These are phyloP conservation scores for Drosophila robusta DNA, from an alignment of 2,888 invertebrate species.

Conservation along the genomic window DNA sequence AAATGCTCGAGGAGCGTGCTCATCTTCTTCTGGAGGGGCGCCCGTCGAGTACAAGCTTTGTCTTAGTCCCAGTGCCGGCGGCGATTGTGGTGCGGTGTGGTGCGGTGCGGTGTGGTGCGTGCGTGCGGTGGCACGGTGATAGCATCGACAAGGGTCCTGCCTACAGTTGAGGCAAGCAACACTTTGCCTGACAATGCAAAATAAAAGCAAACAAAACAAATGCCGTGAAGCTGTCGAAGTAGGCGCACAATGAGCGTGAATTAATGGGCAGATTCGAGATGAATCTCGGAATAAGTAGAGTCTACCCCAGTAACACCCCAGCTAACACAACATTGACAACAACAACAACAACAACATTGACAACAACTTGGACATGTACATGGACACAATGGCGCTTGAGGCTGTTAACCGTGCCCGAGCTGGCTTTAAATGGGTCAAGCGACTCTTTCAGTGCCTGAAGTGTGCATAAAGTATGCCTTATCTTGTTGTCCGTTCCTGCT, in stretches of 20 bases:
- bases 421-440: slow-evolving; percentile 67
- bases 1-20: slow-evolving; percentile 56
- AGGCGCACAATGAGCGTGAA: slow-evolving; percentile 74
- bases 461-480: slow-evolving; percentile 73
- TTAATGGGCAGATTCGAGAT: slow-evolving; percentile 72
- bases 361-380: slow-evolving; percentile 48
- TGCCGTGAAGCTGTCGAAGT: slow-evolving; percentile 52
- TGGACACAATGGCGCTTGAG: slow-evolving; percentile 56
- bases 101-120: not conserved
- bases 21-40: slow-evolving; percentile 10
- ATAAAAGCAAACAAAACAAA: slow-evolving; percentile 40
- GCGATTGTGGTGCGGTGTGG: not conserved
- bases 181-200: slow-evolving; percentile 68
- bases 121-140: slow-evolving; percentile 56
- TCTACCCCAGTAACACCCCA: not conserved
- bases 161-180: slow-evolving; percentile 45
- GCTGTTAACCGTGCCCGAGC: slow-evolving; percentile 14
- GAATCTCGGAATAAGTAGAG: slow-evolving; percentile 48
- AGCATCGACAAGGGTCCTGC: slow-evolving; percentile 60
- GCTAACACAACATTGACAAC: slow-evolving; percentile 8
- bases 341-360: slow-evolving; percentile 7
- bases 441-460: slow-evolving; percentile 22
- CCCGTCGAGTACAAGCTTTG: slow-evolving; percentile 32
- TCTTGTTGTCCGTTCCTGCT: slow-evolving; percentile 47
- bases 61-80: slow-evolving; percentile 59